Base-by-base conservation (phyloP, 2,888 invertebrate genomes). In the Nesidiocoris tenuis region DNA sequence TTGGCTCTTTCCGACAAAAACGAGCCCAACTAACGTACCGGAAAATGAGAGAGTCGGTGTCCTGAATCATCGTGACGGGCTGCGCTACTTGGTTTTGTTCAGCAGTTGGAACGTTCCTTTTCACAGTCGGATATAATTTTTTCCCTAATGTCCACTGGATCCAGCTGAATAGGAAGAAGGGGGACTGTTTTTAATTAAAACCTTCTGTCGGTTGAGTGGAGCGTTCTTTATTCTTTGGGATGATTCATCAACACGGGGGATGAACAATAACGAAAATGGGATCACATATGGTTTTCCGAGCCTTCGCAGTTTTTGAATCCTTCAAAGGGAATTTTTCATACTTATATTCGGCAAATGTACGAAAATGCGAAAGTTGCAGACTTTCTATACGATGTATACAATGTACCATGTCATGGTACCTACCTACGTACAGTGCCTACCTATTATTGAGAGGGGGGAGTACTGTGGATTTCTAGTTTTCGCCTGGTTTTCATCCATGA, bases 21-120 rank as follows among this genome's bases (percentile, higher is more conserved):
- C 59, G 70, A 59, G 39, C 57, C 59, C 59, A 25, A 59, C 70
- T 59, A 70, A 70, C 70, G 70, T 70, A 59, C 70, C 70, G 70
- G 25, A 70, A 70, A 70, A 70, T 57, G 70, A 70, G 70, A 18
- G 70, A 70, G 59, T 57, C 2, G 59, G 19, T 24, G 19, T 59
- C n/a, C 59, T 59, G 59, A 70, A 57, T 70, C 70, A 70, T 70
- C 25, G 59, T 24, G 59, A 54, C 25, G 39, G 39, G 3, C 39
- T 12, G 39, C 39, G 39, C 39, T 39, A 39, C 39, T 39, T 39
- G 39, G 39, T 39, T 39, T 39, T 39, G 39, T 39, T 39, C 39
- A 39, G 39, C 39, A 39, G 39, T 39, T 12, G 39, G 39, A 39
- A 39, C 39, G 39, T 39, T 39, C 39, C 39, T 39, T n/a, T 39